phyloP scores from a whole-genome alignment of 2,797 vertebrate species.

The Danionella dracula region DNA sequence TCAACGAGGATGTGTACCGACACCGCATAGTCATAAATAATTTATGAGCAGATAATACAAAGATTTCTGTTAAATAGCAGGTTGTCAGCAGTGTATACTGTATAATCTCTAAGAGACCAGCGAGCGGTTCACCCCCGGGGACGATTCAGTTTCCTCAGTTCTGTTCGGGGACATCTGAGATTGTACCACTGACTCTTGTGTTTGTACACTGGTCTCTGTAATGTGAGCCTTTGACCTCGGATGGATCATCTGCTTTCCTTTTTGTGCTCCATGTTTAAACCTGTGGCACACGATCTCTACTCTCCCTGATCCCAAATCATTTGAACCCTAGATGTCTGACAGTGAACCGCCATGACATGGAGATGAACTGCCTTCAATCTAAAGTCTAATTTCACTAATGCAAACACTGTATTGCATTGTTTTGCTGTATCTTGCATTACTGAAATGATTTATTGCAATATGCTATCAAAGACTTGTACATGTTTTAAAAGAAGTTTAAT shows the following conservation, averaged over 20 bases:
- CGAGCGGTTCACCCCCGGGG: conserved; percentile 50
- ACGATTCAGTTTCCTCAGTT: conserved; percentile 59
- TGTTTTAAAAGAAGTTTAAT: too few relatives aligned
- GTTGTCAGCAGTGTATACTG: background rate
- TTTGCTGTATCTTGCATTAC: too few relatives aligned
- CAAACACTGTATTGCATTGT: too few relatives aligned
- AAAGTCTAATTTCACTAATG: too few relatives aligned
- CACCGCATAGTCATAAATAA: too few relatives aligned
- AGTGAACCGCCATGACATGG: too few relatives aligned
- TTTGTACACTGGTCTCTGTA: conserved; percentile 29
- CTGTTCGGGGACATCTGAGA: conserved; percentile 59
- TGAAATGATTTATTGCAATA: too few relatives aligned
- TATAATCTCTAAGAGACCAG: too few relatives aligned
- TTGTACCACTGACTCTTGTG: background rate
- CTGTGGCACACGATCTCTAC: conserved; percentile 17
- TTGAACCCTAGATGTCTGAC: too few relatives aligned
- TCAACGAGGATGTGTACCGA: too few relatives aligned
- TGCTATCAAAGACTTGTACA: too few relatives aligned
- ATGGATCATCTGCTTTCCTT: background rate
- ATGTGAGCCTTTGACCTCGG: conserved; percentile 42
- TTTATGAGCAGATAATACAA: background rate
- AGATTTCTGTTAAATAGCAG: background rate
- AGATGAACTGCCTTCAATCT: too few relatives aligned
- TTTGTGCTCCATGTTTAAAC: conserved; percentile 31
- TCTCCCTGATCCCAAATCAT: background rate